These are phyloP conservation scores for Conger conger DNA, from an alignment of 2,113 vertebrate genomes.

Conservation along the genomic window DNA sequence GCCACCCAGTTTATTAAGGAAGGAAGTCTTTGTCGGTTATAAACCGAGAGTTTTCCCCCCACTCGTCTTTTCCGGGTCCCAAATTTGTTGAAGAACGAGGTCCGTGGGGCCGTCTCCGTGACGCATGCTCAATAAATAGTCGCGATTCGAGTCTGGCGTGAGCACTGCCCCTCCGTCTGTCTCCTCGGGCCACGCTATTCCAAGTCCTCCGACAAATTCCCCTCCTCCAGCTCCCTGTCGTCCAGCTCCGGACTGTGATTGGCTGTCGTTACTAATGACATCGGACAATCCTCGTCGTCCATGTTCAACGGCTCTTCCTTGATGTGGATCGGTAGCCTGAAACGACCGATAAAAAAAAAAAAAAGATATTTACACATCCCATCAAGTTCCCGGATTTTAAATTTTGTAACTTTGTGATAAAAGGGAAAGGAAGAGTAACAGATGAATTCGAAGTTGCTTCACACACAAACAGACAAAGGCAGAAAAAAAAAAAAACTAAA, in stretches of 20 bases:
- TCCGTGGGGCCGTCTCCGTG: conserved; percentile 91
- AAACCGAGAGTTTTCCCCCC: conserved; percentile 72
- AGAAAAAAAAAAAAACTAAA: no score
- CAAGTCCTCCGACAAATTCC: conserved; percentile 84
- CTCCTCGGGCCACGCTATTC: conserved; percentile 76
- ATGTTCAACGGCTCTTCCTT: conserved; percentile 80
- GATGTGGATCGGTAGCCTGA: conserved; percentile 79
- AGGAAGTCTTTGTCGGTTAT: conserved; percentile 76
- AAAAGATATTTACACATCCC: not conserved
- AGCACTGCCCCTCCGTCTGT: conserved; percentile 75
- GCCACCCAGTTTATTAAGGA: conserved; percentile 67
- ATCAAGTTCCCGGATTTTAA: not conserved
- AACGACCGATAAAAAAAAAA: conserved; percentile 48
- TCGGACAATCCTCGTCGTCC: conserved; percentile 77
- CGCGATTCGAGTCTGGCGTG: conserved; percentile 84
- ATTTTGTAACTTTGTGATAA: no score
- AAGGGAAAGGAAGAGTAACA: no score
- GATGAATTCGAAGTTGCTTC: no score
- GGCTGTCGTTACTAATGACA: conserved; percentile 76
- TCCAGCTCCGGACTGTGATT: conserved; percentile 83
- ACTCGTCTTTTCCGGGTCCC: conserved; percentile 77
- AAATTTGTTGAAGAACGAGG: conserved; percentile 90
- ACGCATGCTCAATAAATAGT: conserved; percentile 99
- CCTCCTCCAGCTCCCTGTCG: conserved; percentile 77
- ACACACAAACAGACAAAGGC: no score